Conservation (phyloP, 2,888 invertebrate genomes). For the Leucophora obtusa region DNA sequence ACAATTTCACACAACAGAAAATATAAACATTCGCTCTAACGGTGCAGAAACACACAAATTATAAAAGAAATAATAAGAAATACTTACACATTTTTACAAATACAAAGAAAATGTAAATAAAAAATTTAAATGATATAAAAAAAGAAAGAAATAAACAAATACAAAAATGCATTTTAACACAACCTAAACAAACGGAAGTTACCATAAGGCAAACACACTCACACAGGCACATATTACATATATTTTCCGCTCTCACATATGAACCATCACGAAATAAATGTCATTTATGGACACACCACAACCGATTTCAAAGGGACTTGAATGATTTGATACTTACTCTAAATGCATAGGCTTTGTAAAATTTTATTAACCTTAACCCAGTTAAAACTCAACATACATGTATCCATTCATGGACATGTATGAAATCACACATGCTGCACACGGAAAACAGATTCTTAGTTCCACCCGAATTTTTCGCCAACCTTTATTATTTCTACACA, state of each 20-base stretch:
- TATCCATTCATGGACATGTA: too few species aligned
- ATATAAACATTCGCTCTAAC: constrained; percentile 49
- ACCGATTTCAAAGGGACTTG: too few species aligned
- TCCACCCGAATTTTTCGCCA: too few species aligned
- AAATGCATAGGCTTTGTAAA: too few species aligned
- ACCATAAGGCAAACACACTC: constrained; percentile 31
- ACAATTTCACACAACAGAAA: constrained; percentile 45
- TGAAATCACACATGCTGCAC: too few species aligned
- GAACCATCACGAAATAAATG: too few species aligned
- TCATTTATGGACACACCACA: too few species aligned
- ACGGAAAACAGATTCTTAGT: too few species aligned
- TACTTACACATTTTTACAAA: constrained; percentile 31
- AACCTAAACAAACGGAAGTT: constrained; percentile 52
- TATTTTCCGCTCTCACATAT: not conserved
- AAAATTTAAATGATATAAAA: not conserved
- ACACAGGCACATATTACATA: constrained; percentile 49
- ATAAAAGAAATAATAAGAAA: constrained; percentile 42
- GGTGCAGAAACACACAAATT: constrained; percentile 64
- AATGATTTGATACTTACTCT: too few species aligned
- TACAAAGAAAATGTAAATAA: constrained; percentile 24
- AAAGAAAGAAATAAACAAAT: not conserved
- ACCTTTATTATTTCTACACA: too few species aligned
- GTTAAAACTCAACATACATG: too few species aligned
- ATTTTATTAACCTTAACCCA: too few species aligned
- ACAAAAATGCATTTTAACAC: constrained; percentile 50